Evolutionary conservation across 2,113 vertebrate genomes (phyloP).

Genomic region (Gasterosteus nipponicus): DNA sequence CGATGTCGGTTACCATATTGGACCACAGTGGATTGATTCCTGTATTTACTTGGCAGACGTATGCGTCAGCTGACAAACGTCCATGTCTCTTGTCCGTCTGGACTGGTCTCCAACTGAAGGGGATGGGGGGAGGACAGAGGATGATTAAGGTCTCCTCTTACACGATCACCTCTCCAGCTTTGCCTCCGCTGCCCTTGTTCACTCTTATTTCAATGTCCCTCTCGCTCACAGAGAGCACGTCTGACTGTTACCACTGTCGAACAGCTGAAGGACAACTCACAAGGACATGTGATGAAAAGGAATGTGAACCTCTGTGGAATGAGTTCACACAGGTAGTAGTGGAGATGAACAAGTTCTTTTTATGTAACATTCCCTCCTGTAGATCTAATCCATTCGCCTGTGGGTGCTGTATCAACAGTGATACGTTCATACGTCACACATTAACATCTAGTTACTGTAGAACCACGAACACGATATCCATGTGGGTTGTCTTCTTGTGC

Average conservation of each 20-base stretch:
- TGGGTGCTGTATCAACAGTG: not conserved
- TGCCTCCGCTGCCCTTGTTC: constrained; percentile 11
- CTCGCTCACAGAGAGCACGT: not conserved
- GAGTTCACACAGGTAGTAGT: not conserved
- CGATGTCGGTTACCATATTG: not conserved
- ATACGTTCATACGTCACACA: not conserved
- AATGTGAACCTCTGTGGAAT: constrained; percentile 1
- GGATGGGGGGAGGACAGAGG: constrained; percentile 3
- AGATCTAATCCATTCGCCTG: not conserved
- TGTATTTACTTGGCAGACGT: constrained; percentile 12
- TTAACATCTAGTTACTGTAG: not conserved
- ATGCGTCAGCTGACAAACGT: constrained; percentile 30
- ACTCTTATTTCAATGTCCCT: constrained; percentile 13
- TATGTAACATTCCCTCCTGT: not conserved
- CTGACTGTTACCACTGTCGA: constrained; percentile 3
- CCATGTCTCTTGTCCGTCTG: constrained; percentile 6
- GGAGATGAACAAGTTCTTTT: too few relatives aligned
- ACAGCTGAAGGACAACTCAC: constrained; percentile 31
- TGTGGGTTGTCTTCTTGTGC: not conserved
- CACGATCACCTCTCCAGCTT: constrained; percentile 25
- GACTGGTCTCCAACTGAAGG: constrained; percentile 20
- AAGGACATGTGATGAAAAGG: not conserved
- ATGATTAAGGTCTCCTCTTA: constrained; percentile 43
- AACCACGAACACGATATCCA: not conserved
- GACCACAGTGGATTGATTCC: not conserved